phyloP scores from a whole-genome alignment of 2,888 invertebrate species.

The Sphaerophoria rueppellii region DNA sequence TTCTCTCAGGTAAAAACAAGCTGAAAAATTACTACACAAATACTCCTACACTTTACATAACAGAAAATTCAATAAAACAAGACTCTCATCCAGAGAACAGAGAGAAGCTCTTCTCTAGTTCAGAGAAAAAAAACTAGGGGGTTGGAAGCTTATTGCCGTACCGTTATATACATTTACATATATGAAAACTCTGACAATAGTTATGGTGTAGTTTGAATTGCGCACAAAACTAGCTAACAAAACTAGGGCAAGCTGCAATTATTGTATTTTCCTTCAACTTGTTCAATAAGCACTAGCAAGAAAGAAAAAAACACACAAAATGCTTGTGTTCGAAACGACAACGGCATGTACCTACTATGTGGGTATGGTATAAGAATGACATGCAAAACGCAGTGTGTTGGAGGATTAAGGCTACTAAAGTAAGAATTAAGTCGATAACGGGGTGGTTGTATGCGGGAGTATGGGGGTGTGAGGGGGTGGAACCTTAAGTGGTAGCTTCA shows the following conservation, averaged over 20 bases:
- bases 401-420: slow-evolving; percentile 57
- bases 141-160: too few species aligned
- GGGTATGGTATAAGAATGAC: slow-evolving; percentile 7
- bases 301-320: neutral
- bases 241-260: slow-evolving; percentile 70
- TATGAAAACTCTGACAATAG: slow-evolving; percentile 4
- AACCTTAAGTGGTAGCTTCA: slow-evolving; percentile 7
- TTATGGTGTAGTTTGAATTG: slow-evolving; percentile 13
- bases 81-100: slow-evolving; percentile 17
- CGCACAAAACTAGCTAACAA: slow-evolving; percentile 2
- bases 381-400: slow-evolving; percentile 49
- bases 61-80: neutral
- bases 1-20: slow-evolving; percentile 3
- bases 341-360: neutral
- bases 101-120: slow-evolving; percentile 24
- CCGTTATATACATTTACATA: neutral
- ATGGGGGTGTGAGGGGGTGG: neutral
- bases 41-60: slow-evolving; percentile 24
- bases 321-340: neutral
- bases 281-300: slow-evolving; percentile 40
- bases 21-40: slow-evolving; percentile 25
- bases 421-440: neutral
- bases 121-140: neutral
- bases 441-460: neutral
- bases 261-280: slow-evolving; percentile 53